Conservation (phyloP, 2,797 vertebrate genomes). For the Otolemur crassicaudatus region DNA sequence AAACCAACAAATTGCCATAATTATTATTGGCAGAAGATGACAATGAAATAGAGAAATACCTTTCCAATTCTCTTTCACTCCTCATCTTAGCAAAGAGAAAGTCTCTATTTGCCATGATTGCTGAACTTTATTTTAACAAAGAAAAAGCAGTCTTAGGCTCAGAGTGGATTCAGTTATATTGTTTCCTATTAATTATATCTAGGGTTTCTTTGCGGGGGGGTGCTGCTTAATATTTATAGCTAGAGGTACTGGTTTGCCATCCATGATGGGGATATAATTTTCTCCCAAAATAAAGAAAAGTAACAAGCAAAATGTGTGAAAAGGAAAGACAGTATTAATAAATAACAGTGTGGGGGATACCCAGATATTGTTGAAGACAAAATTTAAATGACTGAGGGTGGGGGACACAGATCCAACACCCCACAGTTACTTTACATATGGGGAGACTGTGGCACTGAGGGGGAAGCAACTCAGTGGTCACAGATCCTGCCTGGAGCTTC, state of each 20-base stretch:
- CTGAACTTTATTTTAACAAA: not conserved
- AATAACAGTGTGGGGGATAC: not conserved
- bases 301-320: not conserved
- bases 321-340: not conserved
- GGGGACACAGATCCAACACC: too few relatives aligned
- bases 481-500: not conserved
- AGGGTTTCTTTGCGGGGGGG: not conserved
- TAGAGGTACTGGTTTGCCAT: not conserved
- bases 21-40: not conserved
- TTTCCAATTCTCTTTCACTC: not conserved
- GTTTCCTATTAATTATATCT: not conserved
- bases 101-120: not conserved
- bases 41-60: not conserved
- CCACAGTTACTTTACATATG: not conserved
- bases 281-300: slow-evolving; percentile 25
- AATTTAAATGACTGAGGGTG: not conserved
- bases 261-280: not conserved
- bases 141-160: not conserved
- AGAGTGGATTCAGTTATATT: not conserved
- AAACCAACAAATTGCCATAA: not conserved
- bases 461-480: not conserved
- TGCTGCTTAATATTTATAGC: not conserved
- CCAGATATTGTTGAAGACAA: not conserved
- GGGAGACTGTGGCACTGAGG: accelerated
- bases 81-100: not conserved